A percentile compares a stretch with the other conserved stretches of the same genome.
Evolutionary conservation across 2,113 vertebrate genomes (phyloP).

Genomic region (Nothoprocta pentlandii): DNA sequence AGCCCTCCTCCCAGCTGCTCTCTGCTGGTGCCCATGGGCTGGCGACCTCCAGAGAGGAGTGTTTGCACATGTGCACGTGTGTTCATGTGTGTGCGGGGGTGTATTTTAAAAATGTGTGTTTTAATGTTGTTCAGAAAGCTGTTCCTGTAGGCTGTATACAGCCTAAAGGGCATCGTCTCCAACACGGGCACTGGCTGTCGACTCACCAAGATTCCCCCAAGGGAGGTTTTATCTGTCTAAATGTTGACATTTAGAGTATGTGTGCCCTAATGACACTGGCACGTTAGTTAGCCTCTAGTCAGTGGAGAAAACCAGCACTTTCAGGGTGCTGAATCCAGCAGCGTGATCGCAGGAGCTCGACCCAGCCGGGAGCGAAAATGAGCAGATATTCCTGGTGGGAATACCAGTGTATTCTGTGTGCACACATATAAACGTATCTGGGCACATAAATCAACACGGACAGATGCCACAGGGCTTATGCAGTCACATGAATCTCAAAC

Average conservation of each 20-base stretch:
- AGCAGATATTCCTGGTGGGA: neutral
- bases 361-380: neutral
- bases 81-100: neutral
- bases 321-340: neutral
- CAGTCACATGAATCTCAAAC: neutral
- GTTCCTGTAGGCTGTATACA: neutral
- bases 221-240: neutral
- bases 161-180: neutral
- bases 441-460: neutral
- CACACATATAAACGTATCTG: neutral
- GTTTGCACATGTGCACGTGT: neutral
- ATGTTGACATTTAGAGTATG: neutral
- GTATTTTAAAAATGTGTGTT: neutral
- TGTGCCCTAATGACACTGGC: neutral
- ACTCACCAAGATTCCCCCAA: neutral
- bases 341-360: accelerated
- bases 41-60: neutral
- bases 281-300: neutral
- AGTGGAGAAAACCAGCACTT: neutral
- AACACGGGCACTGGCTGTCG: neutral
- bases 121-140: neutral
- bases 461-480: neutral
- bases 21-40: accelerated
- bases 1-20: accelerated
- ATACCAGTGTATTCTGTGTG: accelerated